phyloP scores from a whole-genome alignment of 2,797 vertebrate genomes.

The Eospalax fontanierii region DNA sequence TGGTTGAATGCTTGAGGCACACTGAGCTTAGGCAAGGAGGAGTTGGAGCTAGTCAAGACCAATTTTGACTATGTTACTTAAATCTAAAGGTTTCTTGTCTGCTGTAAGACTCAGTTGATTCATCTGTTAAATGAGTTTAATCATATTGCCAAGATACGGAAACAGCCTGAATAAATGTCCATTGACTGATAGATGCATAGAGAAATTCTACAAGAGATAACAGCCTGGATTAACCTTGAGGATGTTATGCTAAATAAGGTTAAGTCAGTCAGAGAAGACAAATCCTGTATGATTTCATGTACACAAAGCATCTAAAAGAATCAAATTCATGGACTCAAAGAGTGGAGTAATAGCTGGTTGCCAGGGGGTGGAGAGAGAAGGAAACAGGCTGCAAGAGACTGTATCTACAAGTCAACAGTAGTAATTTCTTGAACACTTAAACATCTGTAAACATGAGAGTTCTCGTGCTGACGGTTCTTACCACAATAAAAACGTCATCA shows the following conservation, averaged over 20 bases:
- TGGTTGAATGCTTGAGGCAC: background rate
- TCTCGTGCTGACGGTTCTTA: background rate
- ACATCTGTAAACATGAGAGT: background rate
- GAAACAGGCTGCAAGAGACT: background rate
- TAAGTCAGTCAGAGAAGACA: background rate
- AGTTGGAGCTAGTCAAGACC: background rate
- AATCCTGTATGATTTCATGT: background rate
- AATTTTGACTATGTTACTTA: background rate
- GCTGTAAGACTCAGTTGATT: background rate
- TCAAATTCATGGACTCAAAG: background rate
- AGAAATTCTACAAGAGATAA: background rate
- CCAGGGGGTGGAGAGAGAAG: background rate
- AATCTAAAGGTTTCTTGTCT: background rate
- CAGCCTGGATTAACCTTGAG: background rate
- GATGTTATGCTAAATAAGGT: background rate
- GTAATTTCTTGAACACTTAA: background rate
- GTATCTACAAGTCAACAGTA: background rate
- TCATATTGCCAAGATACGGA: background rate
- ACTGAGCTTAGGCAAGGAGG: rapidly evolving
- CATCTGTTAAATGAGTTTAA: background rate
- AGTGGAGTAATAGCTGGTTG: background rate
- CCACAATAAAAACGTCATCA: background rate
- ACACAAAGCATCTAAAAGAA: background rate
- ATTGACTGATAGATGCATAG: background rate
- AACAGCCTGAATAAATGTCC: background rate